Evolutionary conservation across 2,113 vertebrate species (phyloP), one percentile per base, ranked within the genome.

Genomic region (Seriola rivoliana): DNA sequence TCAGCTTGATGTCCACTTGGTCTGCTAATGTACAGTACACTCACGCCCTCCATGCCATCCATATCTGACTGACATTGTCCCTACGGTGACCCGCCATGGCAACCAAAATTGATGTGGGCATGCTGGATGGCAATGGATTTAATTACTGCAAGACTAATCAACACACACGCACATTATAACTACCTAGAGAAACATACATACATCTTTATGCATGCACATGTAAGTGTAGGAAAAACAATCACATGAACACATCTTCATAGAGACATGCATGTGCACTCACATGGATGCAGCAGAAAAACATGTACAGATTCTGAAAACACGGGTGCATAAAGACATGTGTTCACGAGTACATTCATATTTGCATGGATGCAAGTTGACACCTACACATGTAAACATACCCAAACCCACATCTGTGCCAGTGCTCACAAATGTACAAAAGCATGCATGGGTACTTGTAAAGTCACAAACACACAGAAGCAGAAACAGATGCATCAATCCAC

Each of bases 141-240:
- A 84, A 91, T 90, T 82, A 82, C 73, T 63, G 62, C 58, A 21
- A 71, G n/a, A n/a, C 46, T 48, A 21, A 40, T 79, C 25, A 69
- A 23, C 73, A 78, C 64, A 44, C 62, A 21, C 17, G n/a, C 12
- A n/a, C 32, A 34, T 17, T 25, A 62, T 32, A 36, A 5, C 34
- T 6, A 36, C 4, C 34, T 5, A 36, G 4, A 36, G 34, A 14
- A 13, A 19, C 38, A 58, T 19, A 50, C 46, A 50, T 46, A 17
- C 29, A 29, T 29, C 29, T 50, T 50, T 17, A 17, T 50, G 5
- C 46, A 50, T 50, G 46, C 1, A 50, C 16, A 50, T 29, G 52
- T n/a, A 34, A 52, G 16, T 17, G 2, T 19, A 50, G 46, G 5
- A 19, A 50, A 50, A 7, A 58, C 16, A 46, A 9, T n/a, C 12